These are phyloP conservation scores for Noctua comes DNA, from an alignment of 2,888 invertebrate genomes.

Conservation along the genomic window DNA sequence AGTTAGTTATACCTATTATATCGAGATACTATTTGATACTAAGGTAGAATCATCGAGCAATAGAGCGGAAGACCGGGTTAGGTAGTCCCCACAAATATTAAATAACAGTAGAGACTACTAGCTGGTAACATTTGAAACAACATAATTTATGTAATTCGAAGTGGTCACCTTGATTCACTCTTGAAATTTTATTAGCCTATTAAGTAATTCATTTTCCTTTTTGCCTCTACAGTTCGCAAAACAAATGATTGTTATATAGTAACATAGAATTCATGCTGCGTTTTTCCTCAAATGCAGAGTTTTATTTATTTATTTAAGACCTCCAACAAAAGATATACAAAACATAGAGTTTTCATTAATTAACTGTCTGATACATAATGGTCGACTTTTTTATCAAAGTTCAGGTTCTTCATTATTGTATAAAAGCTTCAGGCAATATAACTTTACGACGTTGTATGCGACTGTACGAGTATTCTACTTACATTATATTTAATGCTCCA, in stretches of 20 bases:
- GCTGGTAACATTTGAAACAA: background rate
- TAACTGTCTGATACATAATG: background rate
- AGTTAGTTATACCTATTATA: background rate
- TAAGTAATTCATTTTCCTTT: background rate
- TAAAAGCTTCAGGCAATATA: conserved; percentile 1
- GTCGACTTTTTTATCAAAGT: background rate
- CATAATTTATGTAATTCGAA: background rate
- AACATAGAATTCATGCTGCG: background rate
- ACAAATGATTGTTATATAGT: background rate
- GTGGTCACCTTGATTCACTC: conserved; percentile 15
- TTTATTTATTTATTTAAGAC: background rate
- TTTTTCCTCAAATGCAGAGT: background rate
- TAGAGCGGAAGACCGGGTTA: background rate
- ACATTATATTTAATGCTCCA: conserved; percentile 50
- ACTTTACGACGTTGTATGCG: background rate
- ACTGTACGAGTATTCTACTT: conserved; percentile 44
- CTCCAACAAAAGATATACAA: background rate
- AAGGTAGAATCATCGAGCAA: background rate
- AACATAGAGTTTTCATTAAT: background rate
- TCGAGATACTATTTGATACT: conserved; percentile 3
- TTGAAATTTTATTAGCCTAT: background rate
- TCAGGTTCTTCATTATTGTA: background rate
- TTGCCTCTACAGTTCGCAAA: background rate
- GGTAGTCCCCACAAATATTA: conserved; percentile 1
- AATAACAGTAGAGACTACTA: background rate